Evolutionary conservation across 2,888 invertebrate genomes (phyloP), one percentile per base, ranked within the genome.

Genomic region (Teinopalpus imperialis): DNA sequence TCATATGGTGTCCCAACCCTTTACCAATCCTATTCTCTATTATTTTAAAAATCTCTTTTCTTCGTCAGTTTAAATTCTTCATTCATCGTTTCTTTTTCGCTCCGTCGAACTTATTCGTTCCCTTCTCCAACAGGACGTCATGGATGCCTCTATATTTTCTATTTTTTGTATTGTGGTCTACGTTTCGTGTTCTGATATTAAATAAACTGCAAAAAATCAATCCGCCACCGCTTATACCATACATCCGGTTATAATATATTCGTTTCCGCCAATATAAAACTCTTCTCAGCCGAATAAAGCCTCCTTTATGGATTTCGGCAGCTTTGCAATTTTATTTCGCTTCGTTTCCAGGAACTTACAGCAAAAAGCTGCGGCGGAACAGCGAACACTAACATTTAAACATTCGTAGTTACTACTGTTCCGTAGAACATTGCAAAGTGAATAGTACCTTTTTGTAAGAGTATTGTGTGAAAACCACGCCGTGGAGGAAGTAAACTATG

Each of bases 261-360:
- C 69, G 73, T 80, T 78, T 77, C 80, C 78, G 74, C 70, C 73
- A 70, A 70, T 69, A 63, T 61, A 63, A 63, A 61, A 48, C 44
- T 27, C 41, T 36, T 50, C 60, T 55, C 63, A 59, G 50, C 66
- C 68, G 70, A 75, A 81, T 77, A 74, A 72, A 61, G 61, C 57
- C 54, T 51, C 59, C 64, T 82, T 86, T 82, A 82, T 82, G 83
- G 66, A 78, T 82, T 83, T 85, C 83, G 85, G 80, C 81, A 77
- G 78, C 76, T 66, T 68, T 70, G 66, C 69, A 65, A 66, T 69
- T 74, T 74, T 74, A 72, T 74, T 74, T 70, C 60, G 59, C 60
- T 49, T 75, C 68, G 69, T 66, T 79, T 72, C 64, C 64, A 57
- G 53, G 81, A 81, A 80, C 56, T 50, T 57, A 51, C 54, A 51